A percentile compares a stretch with the other conserved stretches of the same genome.
Evolutionary conservation across 2,113 vertebrate genomes (phyloP).

Genomic region (Ictidomys tridecemlineatus): DNA sequence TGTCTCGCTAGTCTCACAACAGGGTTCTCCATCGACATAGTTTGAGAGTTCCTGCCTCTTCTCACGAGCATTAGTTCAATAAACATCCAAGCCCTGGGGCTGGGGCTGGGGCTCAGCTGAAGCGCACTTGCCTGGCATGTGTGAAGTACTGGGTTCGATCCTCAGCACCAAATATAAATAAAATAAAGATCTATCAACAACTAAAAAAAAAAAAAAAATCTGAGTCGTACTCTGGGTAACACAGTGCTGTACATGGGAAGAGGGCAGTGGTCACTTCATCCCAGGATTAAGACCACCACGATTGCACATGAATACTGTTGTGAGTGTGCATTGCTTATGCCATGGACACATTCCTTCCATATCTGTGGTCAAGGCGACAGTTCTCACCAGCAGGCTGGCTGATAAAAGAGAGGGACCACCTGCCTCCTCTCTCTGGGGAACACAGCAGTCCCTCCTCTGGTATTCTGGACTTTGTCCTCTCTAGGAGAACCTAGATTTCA

Average conservation of each 20-base stretch:
- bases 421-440: background rate
- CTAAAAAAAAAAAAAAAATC: too few relatives aligned
- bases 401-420: background rate
- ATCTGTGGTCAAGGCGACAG: background rate
- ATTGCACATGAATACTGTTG: fast-evolving
- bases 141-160: too few relatives aligned
- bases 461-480: background rate
- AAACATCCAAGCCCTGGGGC: too few relatives aligned
- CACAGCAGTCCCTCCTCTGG: background rate
- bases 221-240: background rate
- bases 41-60: background rate
- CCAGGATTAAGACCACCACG: background rate
- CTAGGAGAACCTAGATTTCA: background rate
- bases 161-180: too few relatives aligned
- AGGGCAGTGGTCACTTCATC: fast-evolving
- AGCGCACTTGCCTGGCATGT: too few relatives aligned
- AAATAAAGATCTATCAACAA: too few relatives aligned
- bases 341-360: background rate
- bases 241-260: background rate
- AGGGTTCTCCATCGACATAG: background rate
- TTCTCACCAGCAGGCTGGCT: background rate
- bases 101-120: too few relatives aligned
- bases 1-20: background rate
- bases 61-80: background rate
- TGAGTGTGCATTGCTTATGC: too few relatives aligned